phyloP scores from a whole-genome alignment of 2,797 vertebrate genomes.

The Myotis pilosus region DNA sequence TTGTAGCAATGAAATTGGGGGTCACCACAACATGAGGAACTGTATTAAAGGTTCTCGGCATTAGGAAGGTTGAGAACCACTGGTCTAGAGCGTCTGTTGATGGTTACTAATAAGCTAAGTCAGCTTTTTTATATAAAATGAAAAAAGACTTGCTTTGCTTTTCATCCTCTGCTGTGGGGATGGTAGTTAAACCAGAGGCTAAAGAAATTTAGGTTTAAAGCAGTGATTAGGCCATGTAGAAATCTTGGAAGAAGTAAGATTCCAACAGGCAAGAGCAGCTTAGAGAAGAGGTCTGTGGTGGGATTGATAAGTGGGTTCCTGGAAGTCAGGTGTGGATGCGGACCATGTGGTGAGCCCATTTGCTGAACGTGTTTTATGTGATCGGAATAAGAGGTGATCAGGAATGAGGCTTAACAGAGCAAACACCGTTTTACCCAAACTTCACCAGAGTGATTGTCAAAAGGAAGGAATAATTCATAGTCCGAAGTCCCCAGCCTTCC shows the following conservation, averaged over 20 bases:
- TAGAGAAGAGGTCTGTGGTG: background rate
- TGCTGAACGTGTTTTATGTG: background rate
- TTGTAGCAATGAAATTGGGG: too few relatives aligned
- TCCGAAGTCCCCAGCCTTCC: background rate
- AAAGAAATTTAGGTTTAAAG: constrained; percentile 27
- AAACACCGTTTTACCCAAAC: background rate
- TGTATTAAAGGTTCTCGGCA: too few relatives aligned
- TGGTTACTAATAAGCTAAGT: constrained; percentile 7
- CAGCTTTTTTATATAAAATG: constrained; percentile 23
- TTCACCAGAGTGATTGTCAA: background rate
- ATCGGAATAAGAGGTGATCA: background rate
- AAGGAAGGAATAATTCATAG: background rate
- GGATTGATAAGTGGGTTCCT: background rate
- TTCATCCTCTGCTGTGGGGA: background rate
- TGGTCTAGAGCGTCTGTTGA: background rate
- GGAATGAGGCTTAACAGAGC: background rate
- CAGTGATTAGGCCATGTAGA: background rate
- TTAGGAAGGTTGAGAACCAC: too few relatives aligned
- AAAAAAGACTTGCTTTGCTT: background rate
- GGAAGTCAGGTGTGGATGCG: background rate
- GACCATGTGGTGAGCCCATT: background rate
- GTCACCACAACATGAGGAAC: too few relatives aligned
- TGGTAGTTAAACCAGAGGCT: background rate
- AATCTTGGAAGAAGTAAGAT: background rate
- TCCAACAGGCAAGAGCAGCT: background rate